Evolutionary conservation across 2,113 vertebrate genomes (phyloP), one percentile per base, ranked within the genome.

Genomic region (Neotragus moschatus): DNA sequence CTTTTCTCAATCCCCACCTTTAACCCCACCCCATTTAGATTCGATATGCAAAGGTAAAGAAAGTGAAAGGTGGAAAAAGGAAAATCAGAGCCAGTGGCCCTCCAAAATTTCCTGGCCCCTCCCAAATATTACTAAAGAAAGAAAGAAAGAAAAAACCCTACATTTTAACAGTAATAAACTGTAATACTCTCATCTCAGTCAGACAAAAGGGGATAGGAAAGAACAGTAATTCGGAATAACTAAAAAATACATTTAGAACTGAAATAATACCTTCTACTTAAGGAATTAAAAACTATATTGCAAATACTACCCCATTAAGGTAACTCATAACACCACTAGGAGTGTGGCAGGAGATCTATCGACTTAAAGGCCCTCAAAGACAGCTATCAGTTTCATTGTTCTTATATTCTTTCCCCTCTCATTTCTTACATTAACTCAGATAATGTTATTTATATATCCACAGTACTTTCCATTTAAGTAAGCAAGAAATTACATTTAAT

Each of bases 401-500:
- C 43, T 84, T 15, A 88, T 4, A 70, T 17, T 47, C 26, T 43
- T 39, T 23, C 9, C 33, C 25, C 43, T 73, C 19, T 15, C 36
- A 51, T 90, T 88, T 96, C 60, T 79, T 81, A 63, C 8, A 84
- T 39, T 93, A 95, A 60, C 5, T 13, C 11, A 89, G 77, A 61
- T 26, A 66, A 75, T 19, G 17, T 70, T 81, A 94, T 92, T 92
- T 97, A 39, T 51, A 43, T 81, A 88, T 85, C 39, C 39, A 81
- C 13, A 85, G 51, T 63, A 19, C 43, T 93, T 93, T 70, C 81
- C 33, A 97, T 45, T 75, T 53, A 88, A 63, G 28, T 15, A 85
- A 86, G 16, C 43, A 96, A 89, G n/a, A 97, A 89, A 8, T 84
- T 51, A 87, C 49, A 96, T 86, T 95, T 86, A 94, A 91, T 49